Conservation (phyloP, 2,113 vertebrate species). For the Tamias sibiricus region DNA sequence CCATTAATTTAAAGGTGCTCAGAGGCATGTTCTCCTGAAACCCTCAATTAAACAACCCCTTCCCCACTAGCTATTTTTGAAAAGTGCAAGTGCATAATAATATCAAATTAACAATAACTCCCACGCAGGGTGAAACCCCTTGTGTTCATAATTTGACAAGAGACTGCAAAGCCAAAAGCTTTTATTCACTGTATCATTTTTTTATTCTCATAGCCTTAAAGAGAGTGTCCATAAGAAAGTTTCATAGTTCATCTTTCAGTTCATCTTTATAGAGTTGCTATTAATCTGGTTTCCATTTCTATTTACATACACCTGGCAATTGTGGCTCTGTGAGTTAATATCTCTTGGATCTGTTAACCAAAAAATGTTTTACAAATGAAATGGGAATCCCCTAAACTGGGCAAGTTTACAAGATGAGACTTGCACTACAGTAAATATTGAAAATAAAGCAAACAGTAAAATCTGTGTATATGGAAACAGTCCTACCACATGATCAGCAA, state of each 20-base stretch:
- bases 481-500: not conserved
- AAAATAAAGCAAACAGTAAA: conserved; percentile 57
- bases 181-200: not conserved
- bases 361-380: conserved; percentile 58
- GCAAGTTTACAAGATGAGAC: conserved; percentile 60
- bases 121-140: not conserved
- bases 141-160: not conserved
- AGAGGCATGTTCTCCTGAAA: not conserved
- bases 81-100: not conserved
- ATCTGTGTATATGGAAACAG: conserved; percentile 55
- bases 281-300: conserved; percentile 35
- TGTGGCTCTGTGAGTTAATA: conserved; percentile 5
- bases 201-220: not conserved
- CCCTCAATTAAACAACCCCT: not conserved
- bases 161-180: not conserved
- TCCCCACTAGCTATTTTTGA: not conserved
- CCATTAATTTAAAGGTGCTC: not conserved
- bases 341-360: conserved; percentile 7
- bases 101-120: not conserved
- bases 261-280: conserved; percentile 3
- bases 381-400: conserved; percentile 54
- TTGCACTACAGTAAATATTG: conserved; percentile 50
- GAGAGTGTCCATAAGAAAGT: not conserved
- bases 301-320: not conserved
- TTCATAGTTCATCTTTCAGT: not conserved